These are phyloP conservation scores for Forbesichthys papilliferus DNA, from an alignment of 2,113 vertebrate genomes.

Conservation along the genomic window DNA sequence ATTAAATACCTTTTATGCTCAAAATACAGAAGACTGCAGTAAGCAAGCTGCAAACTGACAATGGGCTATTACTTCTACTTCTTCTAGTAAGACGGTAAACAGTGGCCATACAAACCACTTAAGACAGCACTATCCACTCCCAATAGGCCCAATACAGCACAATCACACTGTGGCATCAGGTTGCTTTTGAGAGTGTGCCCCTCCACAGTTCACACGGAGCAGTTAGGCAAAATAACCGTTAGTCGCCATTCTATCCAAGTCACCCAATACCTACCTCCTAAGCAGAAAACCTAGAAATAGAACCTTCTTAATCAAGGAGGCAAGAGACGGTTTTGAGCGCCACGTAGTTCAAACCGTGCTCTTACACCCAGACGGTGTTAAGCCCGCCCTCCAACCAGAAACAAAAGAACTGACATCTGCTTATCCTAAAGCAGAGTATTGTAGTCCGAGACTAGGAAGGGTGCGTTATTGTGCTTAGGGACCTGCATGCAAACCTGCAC, in stretches of 20 bases:
- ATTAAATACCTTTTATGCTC: background rate
- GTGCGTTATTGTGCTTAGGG: no score
- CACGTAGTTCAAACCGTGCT: background rate
- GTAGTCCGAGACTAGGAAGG: no score
- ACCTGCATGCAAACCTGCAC: no score
- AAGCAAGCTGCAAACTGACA: background rate
- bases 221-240: constrained; percentile 38
- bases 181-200: background rate
- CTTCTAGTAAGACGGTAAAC: background rate
- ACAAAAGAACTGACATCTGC: background rate
- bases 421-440: no score
- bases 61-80: background rate
- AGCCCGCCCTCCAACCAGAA: background rate
- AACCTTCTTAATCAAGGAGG: background rate
- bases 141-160: background rate
- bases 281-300: background rate
- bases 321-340: background rate
- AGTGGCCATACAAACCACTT: background rate
- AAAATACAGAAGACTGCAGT: background rate
- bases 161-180: constrained; percentile 16
- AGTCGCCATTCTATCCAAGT: constrained; percentile 32
- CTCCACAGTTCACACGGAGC: constrained; percentile 4
- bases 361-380: background rate
- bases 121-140: background rate
- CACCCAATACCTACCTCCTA: constrained; percentile 35